Evolutionary conservation across 1,140 invertebrate species (phyloP).

Genomic region (Habropoda laboriosa): DNA sequence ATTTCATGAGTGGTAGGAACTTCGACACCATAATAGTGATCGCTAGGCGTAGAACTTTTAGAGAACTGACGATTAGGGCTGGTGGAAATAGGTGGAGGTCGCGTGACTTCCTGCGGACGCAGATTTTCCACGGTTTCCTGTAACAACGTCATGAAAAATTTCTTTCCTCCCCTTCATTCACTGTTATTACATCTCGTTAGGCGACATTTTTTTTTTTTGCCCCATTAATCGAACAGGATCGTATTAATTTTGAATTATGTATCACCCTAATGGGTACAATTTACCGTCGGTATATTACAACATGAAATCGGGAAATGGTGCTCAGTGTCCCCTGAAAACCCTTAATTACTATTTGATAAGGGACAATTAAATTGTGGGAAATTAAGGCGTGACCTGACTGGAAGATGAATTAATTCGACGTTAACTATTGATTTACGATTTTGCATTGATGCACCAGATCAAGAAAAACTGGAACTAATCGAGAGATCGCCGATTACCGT

Average conservation of each 20-base stretch:
- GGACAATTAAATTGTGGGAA: too few species aligned
- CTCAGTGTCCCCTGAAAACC: too few species aligned
- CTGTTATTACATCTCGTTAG: background rate
- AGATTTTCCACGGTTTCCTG: conserved; percentile 40
- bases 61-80: conserved; percentile 23
- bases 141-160: conserved; percentile 31
- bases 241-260: background rate
- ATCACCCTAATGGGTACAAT: background rate
- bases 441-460: too few species aligned
- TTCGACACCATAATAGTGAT: conserved; percentile 37
- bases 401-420: too few species aligned
- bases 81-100: conserved; percentile 13
- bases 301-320: conserved; percentile 1
- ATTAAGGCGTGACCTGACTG: too few species aligned
- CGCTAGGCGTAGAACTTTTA: background rate
- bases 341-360: too few species aligned
- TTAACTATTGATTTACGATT: too few species aligned
- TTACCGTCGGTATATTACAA: background rate
- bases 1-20: conserved; percentile 41
- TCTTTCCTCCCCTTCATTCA: background rate
- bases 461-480: too few species aligned
- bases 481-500: too few species aligned
- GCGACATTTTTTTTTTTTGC: background rate
- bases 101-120: conserved; percentile 9
- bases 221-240: too few species aligned